These are phyloP conservation scores for Enteromius afrohamiltoni DNA, from an alignment of 2,797 vertebrate species.

Conservation along the genomic window DNA sequence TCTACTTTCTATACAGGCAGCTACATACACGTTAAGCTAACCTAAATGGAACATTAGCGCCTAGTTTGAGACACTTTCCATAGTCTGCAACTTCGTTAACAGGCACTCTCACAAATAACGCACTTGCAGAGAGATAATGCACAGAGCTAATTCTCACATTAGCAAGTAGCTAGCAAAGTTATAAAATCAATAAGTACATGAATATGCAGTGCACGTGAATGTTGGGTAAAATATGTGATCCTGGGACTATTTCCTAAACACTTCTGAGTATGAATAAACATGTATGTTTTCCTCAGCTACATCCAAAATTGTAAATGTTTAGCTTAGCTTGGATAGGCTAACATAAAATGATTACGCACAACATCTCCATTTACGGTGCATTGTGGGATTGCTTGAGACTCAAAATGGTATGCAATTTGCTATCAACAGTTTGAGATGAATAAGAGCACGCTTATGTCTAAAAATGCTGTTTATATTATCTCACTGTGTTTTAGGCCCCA, in stretches of 20 bases:
- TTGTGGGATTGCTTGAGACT: conserved; percentile 6
- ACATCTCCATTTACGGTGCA: background rate
- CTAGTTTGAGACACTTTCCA: conserved; percentile 5
- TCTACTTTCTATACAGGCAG: conserved; percentile 9
- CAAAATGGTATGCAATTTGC: background rate
- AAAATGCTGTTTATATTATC: conserved; percentile 17
- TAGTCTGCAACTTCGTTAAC: conserved; percentile 2
- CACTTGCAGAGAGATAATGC: background rate
- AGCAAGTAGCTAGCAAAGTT: conserved; percentile 1
- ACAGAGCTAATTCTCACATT: conserved; percentile 8
- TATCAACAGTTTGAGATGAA: background rate
- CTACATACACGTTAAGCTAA: background rate
- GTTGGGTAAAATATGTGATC: background rate
- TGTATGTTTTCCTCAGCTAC: background rate
- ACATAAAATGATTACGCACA: background rate
- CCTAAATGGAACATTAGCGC: conserved; percentile 8
- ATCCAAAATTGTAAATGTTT: background rate
- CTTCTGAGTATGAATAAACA: background rate
- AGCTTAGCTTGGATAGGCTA: background rate
- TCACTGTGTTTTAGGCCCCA: background rate
- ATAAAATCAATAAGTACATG: background rate
- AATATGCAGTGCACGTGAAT: conserved; percentile 3
- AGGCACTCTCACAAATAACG: background rate
- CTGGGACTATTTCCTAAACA: background rate
- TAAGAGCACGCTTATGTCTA: background rate